Base-by-base conservation (phyloP, 1,140 invertebrate genomes). In the Conus betulinus region DNA sequence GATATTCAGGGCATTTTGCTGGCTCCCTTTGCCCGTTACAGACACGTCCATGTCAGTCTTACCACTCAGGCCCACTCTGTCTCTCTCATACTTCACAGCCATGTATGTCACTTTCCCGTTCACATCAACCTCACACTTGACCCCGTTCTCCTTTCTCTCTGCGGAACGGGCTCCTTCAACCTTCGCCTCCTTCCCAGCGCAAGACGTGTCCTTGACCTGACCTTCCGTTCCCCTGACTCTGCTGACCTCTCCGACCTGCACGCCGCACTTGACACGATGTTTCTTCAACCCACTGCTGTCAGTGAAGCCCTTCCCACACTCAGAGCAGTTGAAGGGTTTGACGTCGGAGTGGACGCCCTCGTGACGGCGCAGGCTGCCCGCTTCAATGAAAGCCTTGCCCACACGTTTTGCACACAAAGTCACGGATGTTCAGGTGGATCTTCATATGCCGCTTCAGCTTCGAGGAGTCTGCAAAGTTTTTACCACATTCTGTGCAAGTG, bases 301-400 rank as follows among this genome's bases (percentile, higher is more conserved):
- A 1, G 87, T 88, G 63, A 88, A 88, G 6, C 82, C 81, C 39
- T 88, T 88, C 15, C 82, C 82, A 27, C 87, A 88, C 6, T 23
- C n/a, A 8, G 57, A 11, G 51, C 87, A 88, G 71, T 51, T 71
- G 79, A 84, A 53, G 20, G 87, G 87, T 39, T 88, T 88, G 39
- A 88, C 87, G 39, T 84, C 76, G 7, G 60, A 51, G 57, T 87
- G 85, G 25, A 78, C 82, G 53, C 25, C 76, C 74, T 83, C 71
- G 55, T 88, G 88, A 17, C 84, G 51, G 17, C 84, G 63, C 63
- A 88, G 57, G 39, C 71, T 85, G 67, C 88, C 51, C 13, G 83
- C 84, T n/a, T 88, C 82, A n/a, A 88, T 85, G 71, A 89, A 89
- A 8, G 52, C 74, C 85, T 88, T 90, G 39, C 52, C 88, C 85